Base-by-base conservation (phyloP, 2,113 vertebrate genomes). In the Notothenia coriiceps region DNA sequence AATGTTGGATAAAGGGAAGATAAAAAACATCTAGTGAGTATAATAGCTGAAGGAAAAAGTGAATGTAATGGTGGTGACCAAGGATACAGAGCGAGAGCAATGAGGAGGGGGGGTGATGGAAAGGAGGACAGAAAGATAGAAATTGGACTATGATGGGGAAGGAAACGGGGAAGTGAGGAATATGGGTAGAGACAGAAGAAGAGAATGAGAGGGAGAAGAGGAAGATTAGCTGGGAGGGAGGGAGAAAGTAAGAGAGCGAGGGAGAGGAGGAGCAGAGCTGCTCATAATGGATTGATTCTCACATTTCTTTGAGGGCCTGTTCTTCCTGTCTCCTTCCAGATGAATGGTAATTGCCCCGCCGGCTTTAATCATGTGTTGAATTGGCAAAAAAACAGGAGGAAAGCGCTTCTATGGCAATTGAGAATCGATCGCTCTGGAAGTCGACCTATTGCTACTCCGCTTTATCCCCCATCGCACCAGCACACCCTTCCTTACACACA, bases 341-440 rank as follows among this genome's bases (percentile, higher is more conserved):
- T 91, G 87, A 93, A 93, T 91, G 86, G 91, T 93, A 93, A 94
- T 94, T 91, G 91, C 89, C 82, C 87, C 83, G 83, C 84, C 68
- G 82, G 83, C 91, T 91, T 93, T 94, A 94, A 93, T 92, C 91
- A 91, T 89, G 89, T 89, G 92, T 94, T 91, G 85, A 93, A 94
- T 93, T 90, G 91, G 86, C 79, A 83, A 83, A 90, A 84, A 90
- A 89, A 88, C 68, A 80, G 59, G 85, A 80, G 82, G 73, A 91
- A 94, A 92, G 88, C 77, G 78, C 70, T 91, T 93, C 88, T 85
- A 79, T 73, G 35, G 80, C 89, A 78, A 93, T 91, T 92, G 90
- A 87, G 83, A 91, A 94, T 93, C 91, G 92, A 94, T 92, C 83
- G 73, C 80, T 89, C 80, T 60, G 70, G 79, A 80, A 91, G 82